Conservation (phyloP, 2,797 vertebrate species). For the Karalla daura region DNA sequence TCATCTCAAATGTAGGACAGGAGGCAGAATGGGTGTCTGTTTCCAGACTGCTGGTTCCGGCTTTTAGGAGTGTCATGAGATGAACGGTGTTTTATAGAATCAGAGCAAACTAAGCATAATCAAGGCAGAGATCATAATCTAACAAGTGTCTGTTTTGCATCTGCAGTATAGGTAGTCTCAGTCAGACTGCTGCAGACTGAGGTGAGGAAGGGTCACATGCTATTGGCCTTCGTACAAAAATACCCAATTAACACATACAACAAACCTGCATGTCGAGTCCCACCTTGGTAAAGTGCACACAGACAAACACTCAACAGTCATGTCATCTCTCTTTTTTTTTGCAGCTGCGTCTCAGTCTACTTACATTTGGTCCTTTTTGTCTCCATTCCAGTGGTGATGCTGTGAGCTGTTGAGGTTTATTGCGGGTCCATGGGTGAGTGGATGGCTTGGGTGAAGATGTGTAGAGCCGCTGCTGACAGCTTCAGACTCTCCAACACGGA, state of each 20-base stretch:
- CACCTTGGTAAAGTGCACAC: not conserved
- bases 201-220: not conserved
- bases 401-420: constrained; percentile 30
- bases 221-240: constrained; percentile 15
- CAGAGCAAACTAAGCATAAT: not conserved
- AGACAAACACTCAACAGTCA: not conserved
- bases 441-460: constrained; percentile 14
- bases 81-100: not conserved
- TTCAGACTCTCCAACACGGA: constrained; percentile 17
- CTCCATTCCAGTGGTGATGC: constrained; percentile 70
- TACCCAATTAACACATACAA: not conserved
- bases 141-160: too few species aligned
- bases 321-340: not conserved
- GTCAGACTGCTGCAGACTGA: constrained; percentile 6
- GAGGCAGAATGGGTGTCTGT: constrained; percentile 8
- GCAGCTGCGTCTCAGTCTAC: constrained; percentile 39
- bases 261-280: constrained; percentile 4
- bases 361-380: constrained; percentile 73
- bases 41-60: constrained; percentile 8
- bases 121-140: not conserved
- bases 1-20: constrained; percentile 27
- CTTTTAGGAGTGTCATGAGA: not conserved
- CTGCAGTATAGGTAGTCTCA: not conserved
- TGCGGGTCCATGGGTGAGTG: constrained; percentile 44
- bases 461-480: constrained; percentile 42